A percentile compares a stretch with the other conserved stretches of the same genome.
Evolutionary conservation across 2,113 vertebrate genomes (phyloP).

Genomic region (Centropristis striata): DNA sequence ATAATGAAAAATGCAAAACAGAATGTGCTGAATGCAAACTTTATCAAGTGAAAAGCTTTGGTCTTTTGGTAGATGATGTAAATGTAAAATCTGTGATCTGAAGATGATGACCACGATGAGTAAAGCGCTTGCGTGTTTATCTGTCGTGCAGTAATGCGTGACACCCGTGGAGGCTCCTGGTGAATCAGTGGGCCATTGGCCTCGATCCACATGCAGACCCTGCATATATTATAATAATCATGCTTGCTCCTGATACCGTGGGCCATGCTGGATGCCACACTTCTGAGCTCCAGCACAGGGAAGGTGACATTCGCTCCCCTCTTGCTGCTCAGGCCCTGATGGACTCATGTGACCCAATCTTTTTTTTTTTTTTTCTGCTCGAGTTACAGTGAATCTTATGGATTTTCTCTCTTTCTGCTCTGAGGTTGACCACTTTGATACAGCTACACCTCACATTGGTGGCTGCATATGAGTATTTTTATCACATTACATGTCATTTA

Average conservation of each 20-base stretch:
- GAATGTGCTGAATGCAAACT: background rate
- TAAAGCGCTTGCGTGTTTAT: constrained; percentile 15
- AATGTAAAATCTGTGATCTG: background rate
- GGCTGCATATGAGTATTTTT: background rate
- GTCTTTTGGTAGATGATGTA: background rate
- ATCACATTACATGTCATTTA: background rate
- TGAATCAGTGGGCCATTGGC: constrained; percentile 24
- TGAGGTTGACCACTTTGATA: background rate
- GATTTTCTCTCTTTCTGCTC: constrained; percentile 12
- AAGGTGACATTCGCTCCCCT: constrained; percentile 44
- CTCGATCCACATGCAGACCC: constrained; percentile 30
- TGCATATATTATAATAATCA: constrained; percentile 48
- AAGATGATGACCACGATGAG: constrained; percentile 6
- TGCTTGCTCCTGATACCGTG: constrained; percentile 11
- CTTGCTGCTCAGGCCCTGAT: constrained; percentile 9
- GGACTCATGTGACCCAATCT: background rate
- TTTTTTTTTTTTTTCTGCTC: constrained; percentile 40
- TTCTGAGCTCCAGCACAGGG: constrained; percentile 10
- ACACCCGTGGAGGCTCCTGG: constrained; percentile 3
- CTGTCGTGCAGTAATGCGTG: constrained; percentile 7
- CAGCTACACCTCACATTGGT: background rate
- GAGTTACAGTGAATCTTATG: constrained; percentile 24
- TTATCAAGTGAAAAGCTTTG: background rate
- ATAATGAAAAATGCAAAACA: background rate
- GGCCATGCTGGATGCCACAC: constrained; percentile 5